Evolutionary conservation across 2,113 vertebrate genomes (phyloP), one percentile per base, ranked within the genome.

Genomic region (Zosterops borbonicus): DNA sequence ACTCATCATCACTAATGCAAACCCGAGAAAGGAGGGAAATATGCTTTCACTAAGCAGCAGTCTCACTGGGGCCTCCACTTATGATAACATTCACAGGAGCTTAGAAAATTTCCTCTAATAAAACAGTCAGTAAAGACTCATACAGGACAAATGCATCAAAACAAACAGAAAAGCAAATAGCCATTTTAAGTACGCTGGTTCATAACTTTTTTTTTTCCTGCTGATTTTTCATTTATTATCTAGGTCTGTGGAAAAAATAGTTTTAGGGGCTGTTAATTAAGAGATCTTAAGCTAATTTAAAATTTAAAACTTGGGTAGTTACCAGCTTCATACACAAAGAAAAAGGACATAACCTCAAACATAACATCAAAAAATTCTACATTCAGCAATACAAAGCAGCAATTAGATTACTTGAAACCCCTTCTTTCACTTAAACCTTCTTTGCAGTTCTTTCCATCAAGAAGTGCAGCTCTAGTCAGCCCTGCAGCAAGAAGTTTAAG

Each of bases 1-100:
- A 90, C 94, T 91, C 91, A 64, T 92, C 81, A 88, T 73, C 78
- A 56, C 68, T 82, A 81, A 88, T 41, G 56, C 81, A 92, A 91
- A 90, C 33, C 56, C 44, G 25, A 87, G 81, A 78, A 79, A 64
- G 64, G 28, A 56, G 59, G 31, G 44, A 94, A 93, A 89, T 20
- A 58, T 23, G 64, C 39, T 74, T 80, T 82, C 42, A 44, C 47
- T 83, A 92, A 89, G 94, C 42, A 65, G 83, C 46, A 76, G 65
- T 64, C 82, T 86, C 89, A 60, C 10, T 35, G 50, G 81, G 60
- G 71, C 70, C 52, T 81, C 79, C 6, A 2, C 20, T 74, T 53
- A 87, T 0, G 35, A 44, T 67, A 84, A 80, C 49, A 60, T 67
- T 74, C 42, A 37, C 17, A 49, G 59, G 21, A 83, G 67, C 59